Evolutionary conservation across 2,888 invertebrate genomes (phyloP).

Genomic region (Clanis bilineata): DNA sequence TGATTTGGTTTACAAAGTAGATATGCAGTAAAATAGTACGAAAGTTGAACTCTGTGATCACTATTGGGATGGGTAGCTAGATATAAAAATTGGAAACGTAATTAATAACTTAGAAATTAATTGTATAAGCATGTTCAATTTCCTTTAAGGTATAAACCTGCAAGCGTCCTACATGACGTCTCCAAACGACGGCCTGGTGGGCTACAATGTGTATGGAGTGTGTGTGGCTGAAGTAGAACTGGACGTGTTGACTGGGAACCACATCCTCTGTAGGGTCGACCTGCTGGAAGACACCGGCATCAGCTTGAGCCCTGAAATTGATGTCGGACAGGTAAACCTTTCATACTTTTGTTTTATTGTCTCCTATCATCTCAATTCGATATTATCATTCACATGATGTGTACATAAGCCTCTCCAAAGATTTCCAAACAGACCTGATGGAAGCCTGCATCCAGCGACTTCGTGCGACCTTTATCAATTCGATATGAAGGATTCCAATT

Average conservation of each 20-base stretch:
- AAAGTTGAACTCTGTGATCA: too few species aligned
- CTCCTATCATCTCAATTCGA: too few species aligned
- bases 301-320: slow-evolving; percentile 85
- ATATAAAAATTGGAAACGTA: too few species aligned
- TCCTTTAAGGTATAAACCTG: slow-evolving; percentile 71
- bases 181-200: slow-evolving; percentile 44
- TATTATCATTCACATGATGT: too few species aligned
- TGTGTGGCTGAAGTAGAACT: slow-evolving; percentile 85
- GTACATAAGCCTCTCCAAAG: too few species aligned
- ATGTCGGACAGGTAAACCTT: slow-evolving; percentile 84
- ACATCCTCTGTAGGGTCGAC: slow-evolving; percentile 82
- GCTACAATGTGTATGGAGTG: slow-evolving; percentile 83
- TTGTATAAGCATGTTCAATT: not conserved
- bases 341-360: not conserved
- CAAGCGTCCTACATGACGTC: slow-evolving; percentile 77
- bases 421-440: too few species aligned
- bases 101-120: not conserved
- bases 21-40: too few species aligned
- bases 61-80: too few species aligned
- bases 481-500: too few species aligned
- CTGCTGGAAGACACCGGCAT: slow-evolving; percentile 85
- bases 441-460: too few species aligned
- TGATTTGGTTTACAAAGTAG: too few species aligned
- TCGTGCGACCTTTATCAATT: too few species aligned
- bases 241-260: slow-evolving; percentile 87